A percentile compares a stretch with the other conserved stretches of the same genome.
phyloP scores from a whole-genome alignment of 2,797 vertebrate genomes.

The Falco concolor region DNA sequence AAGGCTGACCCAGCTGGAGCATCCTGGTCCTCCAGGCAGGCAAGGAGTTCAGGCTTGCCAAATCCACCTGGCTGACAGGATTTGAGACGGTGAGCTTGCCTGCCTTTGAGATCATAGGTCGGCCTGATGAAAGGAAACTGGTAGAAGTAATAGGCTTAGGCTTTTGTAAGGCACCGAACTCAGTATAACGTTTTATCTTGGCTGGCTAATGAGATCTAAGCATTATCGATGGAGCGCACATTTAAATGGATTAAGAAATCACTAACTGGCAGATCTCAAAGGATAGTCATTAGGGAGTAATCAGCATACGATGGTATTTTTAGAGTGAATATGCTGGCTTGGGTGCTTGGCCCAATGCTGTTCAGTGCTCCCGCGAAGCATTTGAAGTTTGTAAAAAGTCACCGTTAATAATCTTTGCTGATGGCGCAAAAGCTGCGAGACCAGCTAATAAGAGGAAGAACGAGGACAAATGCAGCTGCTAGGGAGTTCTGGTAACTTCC shows the following conservation, averaged over 20 bases:
- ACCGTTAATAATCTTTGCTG: neutral
- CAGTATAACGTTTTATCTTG: neutral
- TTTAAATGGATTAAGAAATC: conserved; percentile 49
- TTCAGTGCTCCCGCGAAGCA: neutral
- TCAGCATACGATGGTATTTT: neutral
- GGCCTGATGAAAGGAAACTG: neutral
- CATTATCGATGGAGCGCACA: neutral
- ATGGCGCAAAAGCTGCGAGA: neutral
- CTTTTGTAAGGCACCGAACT: neutral
- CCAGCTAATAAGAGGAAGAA: neutral
- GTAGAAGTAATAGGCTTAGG: neutral
- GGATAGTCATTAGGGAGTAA: conserved; percentile 2
- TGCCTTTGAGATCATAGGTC: rapidly evolving
- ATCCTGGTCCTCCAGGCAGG: rapidly evolving
- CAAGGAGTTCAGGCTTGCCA: rapidly evolving
- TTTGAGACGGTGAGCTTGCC: neutral
- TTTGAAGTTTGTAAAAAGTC: neutral
- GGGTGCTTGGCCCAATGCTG: neutral
- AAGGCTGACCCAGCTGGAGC: rapidly evolving
- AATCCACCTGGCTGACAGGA: rapidly evolving
- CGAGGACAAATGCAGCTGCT: neutral
- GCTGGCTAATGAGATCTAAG: conserved; percentile 28
- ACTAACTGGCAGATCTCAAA: conserved; percentile 35
- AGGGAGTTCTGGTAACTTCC: neutral
- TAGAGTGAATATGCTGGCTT: neutral